A percentile compares a stretch with the other conserved stretches of the same genome.
Conservation (phyloP, 2,797 vertebrate species). For the Sebastes steindachneri region DNA sequence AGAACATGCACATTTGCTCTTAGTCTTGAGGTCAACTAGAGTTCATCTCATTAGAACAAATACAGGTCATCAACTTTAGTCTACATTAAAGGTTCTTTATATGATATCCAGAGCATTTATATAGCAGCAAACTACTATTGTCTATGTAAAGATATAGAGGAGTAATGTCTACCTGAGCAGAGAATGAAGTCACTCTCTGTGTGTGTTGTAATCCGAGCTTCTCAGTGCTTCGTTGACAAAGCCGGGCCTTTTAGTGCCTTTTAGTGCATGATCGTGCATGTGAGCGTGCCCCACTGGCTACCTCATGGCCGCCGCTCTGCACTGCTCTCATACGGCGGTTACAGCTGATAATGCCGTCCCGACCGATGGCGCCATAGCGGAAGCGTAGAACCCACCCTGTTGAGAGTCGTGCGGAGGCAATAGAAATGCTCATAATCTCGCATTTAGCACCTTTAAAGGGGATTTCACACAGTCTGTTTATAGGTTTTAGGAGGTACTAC, state of each 20-base stretch:
- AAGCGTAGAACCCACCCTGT: no score
- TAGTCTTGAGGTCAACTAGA: conserved; percentile 57
- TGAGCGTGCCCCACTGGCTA: no score
- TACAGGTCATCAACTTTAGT: conserved; percentile 6
- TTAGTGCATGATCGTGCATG: no score
- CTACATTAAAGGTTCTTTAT: neutral
- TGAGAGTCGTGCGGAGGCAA: no score
- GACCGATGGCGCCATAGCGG: no score
- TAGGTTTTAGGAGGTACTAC: neutral
- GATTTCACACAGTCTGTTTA: neutral
- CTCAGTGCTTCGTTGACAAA: neutral
- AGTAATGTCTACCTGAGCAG: neutral
- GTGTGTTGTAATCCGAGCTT: neutral
- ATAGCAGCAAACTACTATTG: neutral
- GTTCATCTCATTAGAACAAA: conserved; percentile 61
- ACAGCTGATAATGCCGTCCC: no score
- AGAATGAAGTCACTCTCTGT: no score
- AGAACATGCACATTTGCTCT: conserved; percentile 45
- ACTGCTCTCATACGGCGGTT: no score
- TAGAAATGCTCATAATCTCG: no score
- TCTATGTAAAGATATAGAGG: neutral
- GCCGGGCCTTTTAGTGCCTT: no score
- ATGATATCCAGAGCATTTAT: neutral
- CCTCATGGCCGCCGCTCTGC: no score
- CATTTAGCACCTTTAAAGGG: neutral